Evolutionary conservation across 1,140 invertebrate species (phyloP).

Genomic region (Zaprionus davidi): DNA sequence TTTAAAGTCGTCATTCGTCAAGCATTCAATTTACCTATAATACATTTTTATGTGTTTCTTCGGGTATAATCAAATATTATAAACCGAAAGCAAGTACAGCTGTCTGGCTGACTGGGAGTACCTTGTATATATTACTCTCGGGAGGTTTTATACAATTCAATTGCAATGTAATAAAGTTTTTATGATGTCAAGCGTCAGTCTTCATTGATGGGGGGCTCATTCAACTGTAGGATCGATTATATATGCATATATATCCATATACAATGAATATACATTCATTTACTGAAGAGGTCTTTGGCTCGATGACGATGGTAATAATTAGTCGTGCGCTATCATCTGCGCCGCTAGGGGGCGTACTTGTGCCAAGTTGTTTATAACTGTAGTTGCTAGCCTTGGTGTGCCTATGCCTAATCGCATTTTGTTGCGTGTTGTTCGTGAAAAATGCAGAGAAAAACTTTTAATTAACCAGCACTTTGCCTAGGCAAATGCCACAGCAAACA

Average conservation of each 20-base stretch:
- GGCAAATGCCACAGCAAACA: conserved; percentile 40
- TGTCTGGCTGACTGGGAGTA: conserved; percentile 36
- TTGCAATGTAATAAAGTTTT: conserved; percentile 61
- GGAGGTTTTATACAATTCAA: conserved; percentile 47
- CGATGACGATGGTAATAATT: conserved; percentile 25
- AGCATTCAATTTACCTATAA: conserved; percentile 43
- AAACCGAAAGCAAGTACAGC: conserved; percentile 46
- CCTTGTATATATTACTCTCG: background rate
- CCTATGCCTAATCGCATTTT: conserved; percentile 1
- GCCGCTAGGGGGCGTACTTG: conserved; percentile 34
- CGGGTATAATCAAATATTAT: conserved; percentile 60
- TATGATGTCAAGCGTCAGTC: conserved; percentile 27
- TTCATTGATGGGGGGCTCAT: conserved; percentile 29
- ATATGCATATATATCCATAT: background rate
- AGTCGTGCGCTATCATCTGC: conserved; percentile 2
- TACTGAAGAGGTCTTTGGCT: conserved; percentile 41
- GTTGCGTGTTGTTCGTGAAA: conserved; percentile 42
- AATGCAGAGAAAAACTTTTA: conserved; percentile 53
- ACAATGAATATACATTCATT: background rate
- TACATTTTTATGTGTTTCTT: conserved; percentile 35
- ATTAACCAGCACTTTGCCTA: conserved; percentile 51
- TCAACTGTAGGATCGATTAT: conserved; percentile 17
- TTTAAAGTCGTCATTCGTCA: conserved; percentile 42
- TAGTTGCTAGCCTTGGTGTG: conserved; percentile 6
- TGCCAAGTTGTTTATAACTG: conserved; percentile 19